Evolutionary conservation across 2,797 vertebrate genomes (phyloP), one percentile per base, ranked within the genome.

Genomic region (Molossus alvarezi): DNA sequence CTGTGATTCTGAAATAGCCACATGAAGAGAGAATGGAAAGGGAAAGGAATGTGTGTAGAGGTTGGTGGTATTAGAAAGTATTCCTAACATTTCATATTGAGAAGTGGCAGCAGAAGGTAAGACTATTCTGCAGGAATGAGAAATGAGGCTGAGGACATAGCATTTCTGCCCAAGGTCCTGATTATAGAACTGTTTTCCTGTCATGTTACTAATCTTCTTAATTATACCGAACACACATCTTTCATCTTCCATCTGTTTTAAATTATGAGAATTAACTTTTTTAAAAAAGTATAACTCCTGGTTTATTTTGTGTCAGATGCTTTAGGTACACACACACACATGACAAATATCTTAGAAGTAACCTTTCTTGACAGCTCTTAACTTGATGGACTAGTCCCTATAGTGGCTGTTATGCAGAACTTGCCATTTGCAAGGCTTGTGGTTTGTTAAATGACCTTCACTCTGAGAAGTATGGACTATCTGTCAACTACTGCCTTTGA

Each of bases 351-450:
- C 51, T 95, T 33, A 89, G 69, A 90, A 92, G 45, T 55, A 93
- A 95, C 84, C n/a, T 90, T 95, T 92, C 51, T 57, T 67, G 90
- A 91, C 15, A 95, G 60, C 79, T 86, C 33, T 91, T 93, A 87
- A 93, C 58, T 76, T 94, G 84, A 93, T 53, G 33, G 60, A 80
- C 79, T 89, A 95, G 83, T 94, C 79, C 60, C 79, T 81, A 45
- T 20, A 90, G 79, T 77, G 67, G 37, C 67, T 95, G 75, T 48
- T 95, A 92, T 5, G 69, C 18, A 79, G 94, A 77, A 92, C 21
- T 60, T 95, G 92, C 62, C 75, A 92, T 77, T 94, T 97, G 81
- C 55, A 72, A 86, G 71, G 69, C 57, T 94, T 57, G 60, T 67
- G 86, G 51, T 90, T 72, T 90, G 62, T 76, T 89, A 94, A 88